Base-by-base conservation (phyloP, 2,113 vertebrate species). In the Holacanthus passer region DNA sequence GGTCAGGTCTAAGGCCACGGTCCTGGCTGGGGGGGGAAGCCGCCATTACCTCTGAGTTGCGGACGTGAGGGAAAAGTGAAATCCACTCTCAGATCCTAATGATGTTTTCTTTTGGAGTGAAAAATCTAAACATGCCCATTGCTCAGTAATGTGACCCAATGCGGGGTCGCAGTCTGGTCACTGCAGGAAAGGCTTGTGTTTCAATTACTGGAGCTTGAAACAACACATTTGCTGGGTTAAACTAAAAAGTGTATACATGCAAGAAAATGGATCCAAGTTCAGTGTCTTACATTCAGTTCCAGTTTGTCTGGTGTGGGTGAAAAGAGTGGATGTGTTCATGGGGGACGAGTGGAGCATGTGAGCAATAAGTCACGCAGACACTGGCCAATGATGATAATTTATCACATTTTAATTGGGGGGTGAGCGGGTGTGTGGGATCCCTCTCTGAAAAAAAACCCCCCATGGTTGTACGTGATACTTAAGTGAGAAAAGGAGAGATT, bases 81-180 rank as follows among this genome's bases (percentile, higher is more conserved):
- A 93, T 88, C 88, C 84, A 84, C 81, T 90, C 92, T 87, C 81
- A 84, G 81, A 90, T 94, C 89, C 92, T 93, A 92, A 92, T 90
- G 91, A 93, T 93, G 92, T 95, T 94, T 94, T 92, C 90, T 91
- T 93, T 93, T 50, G 86, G 91, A 91, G 78, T 82, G 86, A 93
- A 93, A 91, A 92, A 94, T 93, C 91, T 91, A 93, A 95, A 94
- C 93, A 93, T 87, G 88, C 90, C 94, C 91, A 83, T 87, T 81
- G 89, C 91, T 91, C 86, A 84, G 93, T 94, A 95, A 95, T 60
- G 87, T 86, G 93, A 95, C 92, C 93, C 90, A 37, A 62, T 74
- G 74, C 72, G 86, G 83, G 93, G 95, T 94, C 89, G 63, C 66
- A 47, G 92, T 89, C 91, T 93, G 93, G 94, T 89, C 95, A 92